Base-by-base conservation (phyloP, 2,113 vertebrate genomes). In the Paralichthys olivaceus region DNA sequence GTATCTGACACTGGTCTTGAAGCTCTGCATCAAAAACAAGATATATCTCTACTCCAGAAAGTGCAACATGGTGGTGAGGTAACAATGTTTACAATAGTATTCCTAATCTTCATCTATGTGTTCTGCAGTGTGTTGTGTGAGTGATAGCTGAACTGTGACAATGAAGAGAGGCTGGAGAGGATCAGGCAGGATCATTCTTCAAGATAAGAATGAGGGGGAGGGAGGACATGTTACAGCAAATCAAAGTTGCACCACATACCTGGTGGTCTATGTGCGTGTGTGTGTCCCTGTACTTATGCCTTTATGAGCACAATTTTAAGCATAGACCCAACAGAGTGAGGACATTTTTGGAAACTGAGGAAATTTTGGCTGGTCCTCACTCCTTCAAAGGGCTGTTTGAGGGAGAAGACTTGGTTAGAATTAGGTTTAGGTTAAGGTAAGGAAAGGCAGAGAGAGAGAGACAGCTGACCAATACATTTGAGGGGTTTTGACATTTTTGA, bases 171-270 rank as follows among this genome's bases (percentile, higher is more conserved):
- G 55, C 47, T 15, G 22, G 54, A 56, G 47, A 43, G 1, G 17
- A 57, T 25, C 8, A 6, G 45, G 62, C 20, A 53, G 11, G 5
- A n/a, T n/a, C n/a, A n/a, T n/a, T n/a, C 12, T 61, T 11, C 12
- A 32, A 67, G 78, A 78, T 75, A 72, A 74, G 79, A 76, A 71
- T 14, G 7, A 69, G 19, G 61, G 4, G 32, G 66, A 84, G 82
- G 69, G 37, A 65, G 60, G 75, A 78, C 91, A 84, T 86, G 91
- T 87, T 64, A 4, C 6, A 70, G 63, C 89, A 77, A 23, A 34
- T 61, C 58, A 37, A 14, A 61, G 58, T 23, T 71, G 19, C 28
- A 19, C 65, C 0, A 29, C 82, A 83, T 86, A 81, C 82, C 79
- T 75, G 12, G 26, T 9, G 40, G 45, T 25, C 58, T 32, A 25